A percentile compares a stretch with the other conserved stretches of the same genome.
Evolutionary conservation across 1,140 invertebrate genomes (phyloP).

Genomic region (Monomorium pharaonis): DNA sequence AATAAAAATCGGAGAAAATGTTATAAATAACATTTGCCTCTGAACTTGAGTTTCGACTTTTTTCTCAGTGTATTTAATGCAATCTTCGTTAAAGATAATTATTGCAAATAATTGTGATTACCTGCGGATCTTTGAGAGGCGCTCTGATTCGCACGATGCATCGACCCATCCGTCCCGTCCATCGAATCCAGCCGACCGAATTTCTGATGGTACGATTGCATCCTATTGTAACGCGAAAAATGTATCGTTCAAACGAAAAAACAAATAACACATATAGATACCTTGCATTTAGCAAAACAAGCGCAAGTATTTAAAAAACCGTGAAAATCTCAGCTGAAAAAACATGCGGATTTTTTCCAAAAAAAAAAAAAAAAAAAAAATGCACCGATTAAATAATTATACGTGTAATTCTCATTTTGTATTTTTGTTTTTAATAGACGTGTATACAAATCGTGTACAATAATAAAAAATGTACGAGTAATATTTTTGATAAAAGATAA

Average conservation of each 20-base stretch:
- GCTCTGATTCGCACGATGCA: constrained; percentile 78
- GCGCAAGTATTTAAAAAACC: neutral
- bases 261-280: neutral
- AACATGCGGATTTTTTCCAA: neutral
- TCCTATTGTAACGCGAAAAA: constrained; percentile 69
- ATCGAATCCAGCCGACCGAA: constrained; percentile 80
- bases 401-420: no score
- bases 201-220: constrained; percentile 80
- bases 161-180: constrained; percentile 81
- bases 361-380: neutral
- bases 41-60: no score
- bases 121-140: constrained; percentile 79
- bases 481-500: neutral
- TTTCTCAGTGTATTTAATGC: neutral
- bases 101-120: constrained; percentile 45
- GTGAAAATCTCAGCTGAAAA: neutral
- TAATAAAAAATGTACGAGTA: neutral
- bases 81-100: neutral
- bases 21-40: no score
- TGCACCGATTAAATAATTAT: constrained; percentile 5
- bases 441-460: neutral
- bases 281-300: neutral
- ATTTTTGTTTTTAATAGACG: neutral
- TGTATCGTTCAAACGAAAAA: constrained; percentile 1
- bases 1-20: no score